Evolutionary conservation across 92 coral and sea anemone species (phyloP).

Genomic region (Phymanthus crucifer): DNA sequence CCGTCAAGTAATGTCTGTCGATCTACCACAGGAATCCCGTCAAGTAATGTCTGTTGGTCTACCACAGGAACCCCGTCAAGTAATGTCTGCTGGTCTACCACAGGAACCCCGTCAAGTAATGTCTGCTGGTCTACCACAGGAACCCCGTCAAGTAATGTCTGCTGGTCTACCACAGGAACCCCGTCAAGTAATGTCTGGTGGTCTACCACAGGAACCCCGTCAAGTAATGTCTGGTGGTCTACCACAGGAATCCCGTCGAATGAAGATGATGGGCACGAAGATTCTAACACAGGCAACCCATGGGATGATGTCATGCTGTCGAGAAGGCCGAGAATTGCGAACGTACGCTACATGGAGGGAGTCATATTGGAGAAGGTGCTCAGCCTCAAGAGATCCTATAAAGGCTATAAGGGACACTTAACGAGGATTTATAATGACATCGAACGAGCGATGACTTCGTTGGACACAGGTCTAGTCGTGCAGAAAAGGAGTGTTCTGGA

Average conservation of each 20-base stretch:
- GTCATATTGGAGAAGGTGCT: slow-evolving; percentile 3
- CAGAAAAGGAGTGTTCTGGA: slow-evolving; percentile 2
- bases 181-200: too few relatives aligned
- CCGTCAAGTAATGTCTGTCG: too few relatives aligned
- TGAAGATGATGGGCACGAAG: not conserved
- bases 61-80: slow-evolving; percentile 3
- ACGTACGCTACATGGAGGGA: slow-evolving; percentile 13
- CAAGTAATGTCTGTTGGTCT: too few relatives aligned
- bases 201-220: too few relatives aligned
- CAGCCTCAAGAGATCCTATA: slow-evolving; percentile 11
- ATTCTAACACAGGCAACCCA: not conserved
- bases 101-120: not conserved
- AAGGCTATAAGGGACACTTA: slow-evolving; percentile 15
- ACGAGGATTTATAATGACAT: slow-evolving; percentile 10
- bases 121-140: not conserved
- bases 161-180: too few relatives aligned
- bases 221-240: too few relatives aligned
- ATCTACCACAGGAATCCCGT: too few relatives aligned
- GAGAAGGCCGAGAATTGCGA: slow-evolving; percentile 17
- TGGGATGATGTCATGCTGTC: slow-evolving; percentile 7
- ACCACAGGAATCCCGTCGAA: too few relatives aligned
- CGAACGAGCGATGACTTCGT: slow-evolving; percentile 8
- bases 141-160: too few relatives aligned
- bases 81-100: not conserved
- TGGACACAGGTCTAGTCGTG: slow-evolving; percentile 5